Base-by-base conservation (phyloP, 2,797 vertebrate species). In the Etheostoma nigrum region DNA sequence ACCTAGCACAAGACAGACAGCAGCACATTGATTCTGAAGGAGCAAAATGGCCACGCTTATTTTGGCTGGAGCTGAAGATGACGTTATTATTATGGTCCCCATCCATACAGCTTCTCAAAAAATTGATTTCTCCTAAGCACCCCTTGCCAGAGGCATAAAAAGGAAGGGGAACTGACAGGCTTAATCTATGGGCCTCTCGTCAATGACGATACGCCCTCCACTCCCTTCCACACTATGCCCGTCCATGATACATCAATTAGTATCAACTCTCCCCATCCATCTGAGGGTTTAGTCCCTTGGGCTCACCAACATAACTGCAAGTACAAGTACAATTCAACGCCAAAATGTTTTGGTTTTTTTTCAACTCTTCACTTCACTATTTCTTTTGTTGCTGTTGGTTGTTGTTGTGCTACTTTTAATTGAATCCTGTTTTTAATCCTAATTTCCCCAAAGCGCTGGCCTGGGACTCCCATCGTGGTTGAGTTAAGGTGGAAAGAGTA, bases 101-200 rank as follows among this genome's bases (percentile, higher is more conserved):
- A 68, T 84, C 79, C 73, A 54, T 79, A 80, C 72, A 55, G 79
- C 78, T 72, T 88, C 88, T 85, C 70, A 88, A 89, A 92, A 92
- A 85, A 91, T 92, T 76, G 87, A 93, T 94, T 92, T 79, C 81
- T 88, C 66, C 84, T 76, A 65, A 89, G 78, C 82, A 78, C 59
- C 60, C 64, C 30, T 92, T 86, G 86, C 89, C 91, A 84, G 87
- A 78, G 89, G 91, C 89, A 82, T 74, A 83, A 84, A 88, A 85
- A 86, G 86, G 88, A 85, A 86, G 89, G 76, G 82, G 89, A 93
- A 93, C 88, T 86, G 90, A 91, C 91, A 92, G 84, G 81, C 88
- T 92, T 90, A 93, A 93, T 93, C 86, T 91, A 89, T 77, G 83
- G 82, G 71, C 78, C 76, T 82, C 76, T 83, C 77, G 78, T 91